Evolutionary conservation across 2,113 vertebrate genomes (phyloP).

Genomic region (Zootoca vivipara): DNA sequence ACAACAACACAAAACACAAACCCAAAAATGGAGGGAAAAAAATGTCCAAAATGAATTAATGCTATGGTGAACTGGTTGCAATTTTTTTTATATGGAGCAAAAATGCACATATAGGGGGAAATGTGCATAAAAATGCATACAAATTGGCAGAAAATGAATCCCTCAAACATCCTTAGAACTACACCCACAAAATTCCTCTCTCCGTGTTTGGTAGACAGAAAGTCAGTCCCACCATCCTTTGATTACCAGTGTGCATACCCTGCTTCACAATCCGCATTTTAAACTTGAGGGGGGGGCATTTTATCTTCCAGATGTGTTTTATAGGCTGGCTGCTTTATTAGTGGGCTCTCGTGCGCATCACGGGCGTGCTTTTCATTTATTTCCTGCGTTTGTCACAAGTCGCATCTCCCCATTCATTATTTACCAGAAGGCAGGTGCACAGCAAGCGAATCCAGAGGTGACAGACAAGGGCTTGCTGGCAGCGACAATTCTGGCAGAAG

Average conservation of each 20-base stretch:
- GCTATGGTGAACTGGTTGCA: no score
- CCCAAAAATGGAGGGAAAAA: no score
- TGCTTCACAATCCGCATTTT: constrained; percentile 57
- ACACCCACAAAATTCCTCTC: not conserved
- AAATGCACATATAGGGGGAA: no score
- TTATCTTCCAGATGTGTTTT: constrained; percentile 29
- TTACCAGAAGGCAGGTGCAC: constrained; percentile 52
- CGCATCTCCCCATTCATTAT: constrained; percentile 59
- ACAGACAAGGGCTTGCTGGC: constrained; percentile 41
- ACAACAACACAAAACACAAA: no score
- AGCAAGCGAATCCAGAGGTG: constrained; percentile 40
- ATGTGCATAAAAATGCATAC: no score
- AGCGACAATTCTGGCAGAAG: constrained; percentile 11
- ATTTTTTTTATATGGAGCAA: no score
- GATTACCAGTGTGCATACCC: constrained; percentile 54
- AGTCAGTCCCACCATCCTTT: constrained; percentile 47
- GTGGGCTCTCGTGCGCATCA: constrained; percentile 40
- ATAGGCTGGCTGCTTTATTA: constrained; percentile 56
- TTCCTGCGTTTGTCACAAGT: constrained; percentile 45
- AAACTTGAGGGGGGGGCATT: constrained; percentile 9
- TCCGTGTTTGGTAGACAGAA: constrained; percentile 52
- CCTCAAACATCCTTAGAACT: no score
- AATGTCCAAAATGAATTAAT: no score
- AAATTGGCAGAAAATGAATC: no score
- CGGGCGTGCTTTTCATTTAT: constrained; percentile 36